These are phyloP conservation scores for Eristalis arbustorum DNA, from an alignment of 2,888 invertebrate genomes.

Conservation along the genomic window DNA sequence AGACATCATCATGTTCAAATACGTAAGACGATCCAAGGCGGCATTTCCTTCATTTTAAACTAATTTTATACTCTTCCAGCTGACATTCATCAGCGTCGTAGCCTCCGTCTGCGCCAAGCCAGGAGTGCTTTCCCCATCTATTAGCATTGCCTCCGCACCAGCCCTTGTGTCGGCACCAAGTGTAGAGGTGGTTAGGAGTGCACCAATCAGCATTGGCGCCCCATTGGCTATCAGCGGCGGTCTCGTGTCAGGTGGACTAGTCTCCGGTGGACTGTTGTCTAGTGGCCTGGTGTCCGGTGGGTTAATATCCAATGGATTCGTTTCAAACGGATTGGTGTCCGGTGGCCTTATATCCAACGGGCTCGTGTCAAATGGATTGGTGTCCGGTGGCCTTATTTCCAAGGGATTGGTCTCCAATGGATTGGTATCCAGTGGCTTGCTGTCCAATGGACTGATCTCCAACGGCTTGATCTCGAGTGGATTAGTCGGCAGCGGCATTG, in stretches of 20 bases:
- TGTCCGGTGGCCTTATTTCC: not conserved
- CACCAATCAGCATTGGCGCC: not conserved
- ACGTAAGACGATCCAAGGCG: slow-evolving; percentile 15
- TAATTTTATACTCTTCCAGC: not conserved
- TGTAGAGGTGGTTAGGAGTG: not conserved
- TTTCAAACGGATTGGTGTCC: slow-evolving; percentile 11
- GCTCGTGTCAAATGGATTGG: not conserved
- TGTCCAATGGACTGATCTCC: not conserved
- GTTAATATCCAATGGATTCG: not conserved
- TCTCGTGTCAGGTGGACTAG: not conserved
- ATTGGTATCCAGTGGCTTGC: not conserved
- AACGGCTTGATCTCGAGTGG: slow-evolving; percentile 14
- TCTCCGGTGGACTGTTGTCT: not conserved
- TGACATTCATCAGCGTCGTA: slow-evolving; percentile 16
- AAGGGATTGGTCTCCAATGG: slow-evolving; percentile 8
- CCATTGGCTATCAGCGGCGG: slow-evolving; percentile 3
- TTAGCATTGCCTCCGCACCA: not conserved
- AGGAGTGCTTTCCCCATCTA: not conserved
- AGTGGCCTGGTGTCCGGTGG: slow-evolving; percentile 33
- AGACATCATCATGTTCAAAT: slow-evolving; percentile 51
- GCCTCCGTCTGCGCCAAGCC: not conserved
- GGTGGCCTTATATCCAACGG: slow-evolving; percentile 13
- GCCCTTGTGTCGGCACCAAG: not conserved
- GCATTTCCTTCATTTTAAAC: not conserved
- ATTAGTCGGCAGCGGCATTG: not conserved